A percentile compares a stretch with the other conserved stretches of the same genome.
phyloP scores from a whole-genome alignment of 2,113 vertebrate genomes.

The Microcebus griseorufus region DNA sequence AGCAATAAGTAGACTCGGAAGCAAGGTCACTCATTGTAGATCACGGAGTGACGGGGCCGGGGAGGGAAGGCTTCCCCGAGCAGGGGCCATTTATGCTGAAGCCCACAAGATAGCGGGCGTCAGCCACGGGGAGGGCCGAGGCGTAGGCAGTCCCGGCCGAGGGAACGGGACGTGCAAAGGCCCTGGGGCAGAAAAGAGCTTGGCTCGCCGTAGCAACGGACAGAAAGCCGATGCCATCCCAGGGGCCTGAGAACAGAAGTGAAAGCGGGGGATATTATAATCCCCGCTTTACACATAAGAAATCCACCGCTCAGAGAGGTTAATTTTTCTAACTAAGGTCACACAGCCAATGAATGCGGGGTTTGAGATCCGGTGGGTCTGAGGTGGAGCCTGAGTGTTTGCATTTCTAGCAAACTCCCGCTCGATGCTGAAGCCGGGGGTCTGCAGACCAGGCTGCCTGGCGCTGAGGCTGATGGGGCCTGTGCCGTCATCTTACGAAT shows the following conservation, averaged over 20 bases:
- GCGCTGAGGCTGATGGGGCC: background rate
- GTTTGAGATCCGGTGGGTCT: background rate
- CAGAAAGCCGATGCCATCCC: background rate
- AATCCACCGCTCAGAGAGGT: background rate
- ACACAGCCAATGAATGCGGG: background rate
- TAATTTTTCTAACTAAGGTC: background rate
- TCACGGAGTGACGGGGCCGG: accelerated
- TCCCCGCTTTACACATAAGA: background rate
- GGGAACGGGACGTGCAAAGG: background rate
- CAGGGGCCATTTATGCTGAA: background rate
- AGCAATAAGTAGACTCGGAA: background rate
- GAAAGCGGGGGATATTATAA: background rate
- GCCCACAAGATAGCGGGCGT: background rate
- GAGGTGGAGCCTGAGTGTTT: too few species aligned
- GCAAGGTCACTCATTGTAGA: background rate
- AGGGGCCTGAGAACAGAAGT: background rate
- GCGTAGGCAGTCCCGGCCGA: background rate
- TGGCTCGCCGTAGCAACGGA: background rate
- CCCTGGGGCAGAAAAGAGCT: background rate
- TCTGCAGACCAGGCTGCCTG: background rate
- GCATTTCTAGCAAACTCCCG: background rate
- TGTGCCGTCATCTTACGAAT: too few species aligned
- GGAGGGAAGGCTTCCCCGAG: background rate
- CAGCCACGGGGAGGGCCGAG: background rate
- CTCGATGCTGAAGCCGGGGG: background rate